Evolutionary conservation across 92 coral and sea anemone species (phyloP), one percentile per base, ranked within the genome.

Genomic region (Desmophyllum pertusum): DNA sequence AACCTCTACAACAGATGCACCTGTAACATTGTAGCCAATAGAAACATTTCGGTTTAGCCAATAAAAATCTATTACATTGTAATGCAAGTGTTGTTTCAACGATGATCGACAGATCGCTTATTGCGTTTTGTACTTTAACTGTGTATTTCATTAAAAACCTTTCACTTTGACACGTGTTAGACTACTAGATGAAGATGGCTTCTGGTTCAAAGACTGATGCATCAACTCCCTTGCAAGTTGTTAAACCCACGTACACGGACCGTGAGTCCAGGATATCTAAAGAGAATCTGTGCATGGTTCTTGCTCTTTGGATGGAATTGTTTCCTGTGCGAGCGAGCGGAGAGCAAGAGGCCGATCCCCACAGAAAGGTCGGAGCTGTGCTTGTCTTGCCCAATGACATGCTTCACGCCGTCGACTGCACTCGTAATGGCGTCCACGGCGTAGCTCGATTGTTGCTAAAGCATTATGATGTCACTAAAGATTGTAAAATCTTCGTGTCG

Each of bases 341-440:
- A 55, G 6, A 40, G 10, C 4, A 10, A 14, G 10, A 43, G 10
- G 7, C 50, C 3, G 42, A 17, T 36, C n/a, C 29, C 21, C 38
- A 37, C 75, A 68, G 71, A 51, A 91, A 81, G 40, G 89, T 83
- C 4, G 94, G 94, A 10, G 91, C 92, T n/a, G 90, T 88, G 29
- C 63, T 84, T 64, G 94, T 91, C 4, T 72, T 79, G 46, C 90
- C 91, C 25, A 64, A 88, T 42, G 89, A 89, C 52, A 79, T 91
- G 40, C 66, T 84, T 31, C 69, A 86, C 38, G 91, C 94, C 5
- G 89, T 85, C 8, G 92, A 88, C 75, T 83, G 90, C 65, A 84
- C 92, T 43, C 86, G 85, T 1, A 53, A 55, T 30, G 89, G 82
- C 19, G 90, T 91, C 17, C 94, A 91, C 39, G 94, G 84, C 9